Evolutionary conservation across 2,113 vertebrate species (phyloP).

Genomic region (Morphnarchus princeps): DNA sequence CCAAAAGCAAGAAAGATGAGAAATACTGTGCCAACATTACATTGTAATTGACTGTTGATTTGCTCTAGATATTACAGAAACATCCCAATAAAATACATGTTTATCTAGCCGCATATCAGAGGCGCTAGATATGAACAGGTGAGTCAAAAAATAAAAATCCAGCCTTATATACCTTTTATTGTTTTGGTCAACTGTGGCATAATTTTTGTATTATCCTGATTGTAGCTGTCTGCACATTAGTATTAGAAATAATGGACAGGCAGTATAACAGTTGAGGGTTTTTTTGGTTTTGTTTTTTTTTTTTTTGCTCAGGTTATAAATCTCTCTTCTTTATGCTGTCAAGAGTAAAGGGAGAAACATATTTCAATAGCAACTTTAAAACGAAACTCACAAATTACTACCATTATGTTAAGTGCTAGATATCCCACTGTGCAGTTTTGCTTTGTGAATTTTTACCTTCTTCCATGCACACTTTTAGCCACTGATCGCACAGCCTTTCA

Average conservation of each 20-base stretch:
- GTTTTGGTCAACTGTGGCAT: slow-evolving; percentile 16
- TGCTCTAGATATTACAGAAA: slow-evolving; percentile 48
- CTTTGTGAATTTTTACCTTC: slow-evolving; percentile 85
- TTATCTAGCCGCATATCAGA: slow-evolving; percentile 20
- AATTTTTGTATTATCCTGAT: slow-evolving; percentile 50
- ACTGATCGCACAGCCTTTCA: slow-evolving; percentile 84
- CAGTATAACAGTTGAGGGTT: not conserved
- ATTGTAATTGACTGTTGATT: not conserved
- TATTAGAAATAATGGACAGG: slow-evolving; percentile 38
- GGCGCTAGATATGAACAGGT: not conserved
- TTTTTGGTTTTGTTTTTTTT: not conserved
- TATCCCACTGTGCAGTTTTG: slow-evolving; percentile 84
- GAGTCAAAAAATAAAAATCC: slow-evolving; percentile 27
- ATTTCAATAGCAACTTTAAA: slow-evolving; percentile 80
- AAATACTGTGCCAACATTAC: not conserved
- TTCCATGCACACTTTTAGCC: slow-evolving; percentile 84
- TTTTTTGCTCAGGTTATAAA: slow-evolving; percentile 61
- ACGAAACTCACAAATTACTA: slow-evolving; percentile 81
- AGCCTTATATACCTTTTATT: slow-evolving; percentile 30
- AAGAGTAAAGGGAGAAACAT: slow-evolving; percentile 69
- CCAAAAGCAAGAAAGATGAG: slow-evolving; percentile 27
- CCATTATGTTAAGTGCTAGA: slow-evolving; percentile 80
- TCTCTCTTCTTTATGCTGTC: slow-evolving; percentile 65
- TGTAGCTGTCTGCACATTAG: slow-evolving; percentile 6
- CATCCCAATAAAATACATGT: not conserved